Percentiles rank a stretch among this genome's conserved stretches.
Conservation (phyloP, 2,113 vertebrate species). For the Theristicus caerulescens region DNA sequence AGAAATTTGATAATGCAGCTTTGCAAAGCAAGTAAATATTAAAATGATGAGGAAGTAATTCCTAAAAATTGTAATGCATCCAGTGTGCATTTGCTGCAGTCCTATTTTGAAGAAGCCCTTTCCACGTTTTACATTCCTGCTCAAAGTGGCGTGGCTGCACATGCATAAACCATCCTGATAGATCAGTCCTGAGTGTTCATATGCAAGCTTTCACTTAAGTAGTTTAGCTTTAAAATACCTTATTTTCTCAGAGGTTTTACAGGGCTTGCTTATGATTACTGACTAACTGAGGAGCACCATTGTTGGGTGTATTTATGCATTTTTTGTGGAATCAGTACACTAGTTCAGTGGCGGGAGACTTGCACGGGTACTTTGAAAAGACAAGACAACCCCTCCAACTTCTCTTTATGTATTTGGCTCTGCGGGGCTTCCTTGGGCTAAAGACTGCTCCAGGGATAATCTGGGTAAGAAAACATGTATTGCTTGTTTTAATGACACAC, state of each 20-base stretch:
- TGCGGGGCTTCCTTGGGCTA: neutral
- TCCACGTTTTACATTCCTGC: neutral
- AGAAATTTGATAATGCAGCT: neutral
- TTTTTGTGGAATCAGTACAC: neutral
- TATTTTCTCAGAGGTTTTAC: neutral
- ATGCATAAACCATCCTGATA: neutral
- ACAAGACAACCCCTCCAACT: neutral
- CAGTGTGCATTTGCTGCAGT: neutral
- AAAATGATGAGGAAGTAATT: neutral
- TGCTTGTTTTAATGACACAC: neutral
- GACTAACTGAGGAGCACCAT: neutral
- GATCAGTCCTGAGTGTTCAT: neutral
- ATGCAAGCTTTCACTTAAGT: neutral
- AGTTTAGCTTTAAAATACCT: neutral
- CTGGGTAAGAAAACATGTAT: neutral
- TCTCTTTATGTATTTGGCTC: neutral
- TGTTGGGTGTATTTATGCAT: neutral
- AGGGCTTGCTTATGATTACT: neutral
- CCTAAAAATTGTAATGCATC: neutral
- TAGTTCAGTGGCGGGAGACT: neutral
- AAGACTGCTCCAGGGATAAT: neutral
- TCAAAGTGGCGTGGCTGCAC: neutral
- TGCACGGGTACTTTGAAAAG: neutral
- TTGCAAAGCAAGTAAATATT: neutral
- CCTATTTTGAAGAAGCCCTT: neutral